Evolutionary conservation across 23 tunicate species (phyloP), one percentile per base, ranked within the genome.

Genomic region (Trididemnum nubilum): DNA sequence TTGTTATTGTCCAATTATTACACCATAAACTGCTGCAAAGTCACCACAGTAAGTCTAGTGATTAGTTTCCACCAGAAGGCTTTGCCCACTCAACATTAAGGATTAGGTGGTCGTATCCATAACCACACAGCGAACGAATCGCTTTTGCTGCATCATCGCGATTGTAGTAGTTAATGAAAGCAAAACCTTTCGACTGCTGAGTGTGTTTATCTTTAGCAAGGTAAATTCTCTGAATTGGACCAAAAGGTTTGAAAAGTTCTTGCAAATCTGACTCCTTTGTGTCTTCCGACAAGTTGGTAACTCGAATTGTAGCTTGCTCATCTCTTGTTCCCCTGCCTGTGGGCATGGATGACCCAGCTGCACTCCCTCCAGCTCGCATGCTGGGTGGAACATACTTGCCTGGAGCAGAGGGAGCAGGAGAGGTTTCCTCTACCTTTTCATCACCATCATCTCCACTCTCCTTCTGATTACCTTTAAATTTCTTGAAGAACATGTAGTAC

Each of bases 11-110:
- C n/a, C n/a, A n/a, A n/a, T n/a, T n/a, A n/a, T n/a, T n/a, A n/a
- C n/a, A n/a, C n/a, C n/a, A n/a, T n/a, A n/a, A n/a, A n/a, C n/a
- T n/a, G n/a, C n/a, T n/a, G n/a, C n/a, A n/a, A n/a, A n/a, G n/a
- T n/a, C n/a, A n/a, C n/a, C n/a, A n/a, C n/a, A n/a, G n/a, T n/a
- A n/a, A n/a, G n/a, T n/a, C n/a, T n/a, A n/a, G n/a, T n/a, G n/a
- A 44, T 44, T 44, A 44, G 15, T 44, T 44, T 44, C 54, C 54
- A 44, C 54, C 70, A 15, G 86, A 82, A 70, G 86, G 86, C 27
- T 96, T 92, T 29, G 99, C 95, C 99, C 99, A 96, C 65, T 96
- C 99, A 30, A 96, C 99, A 76, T 92, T 90, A 1, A 96, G 82
- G 63, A 96, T 96, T 37, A 96, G 81, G 73, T 90, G 96, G 80